Conservation (phyloP, 2,888 invertebrate genomes). For the Drosophila subsilvestris region DNA sequence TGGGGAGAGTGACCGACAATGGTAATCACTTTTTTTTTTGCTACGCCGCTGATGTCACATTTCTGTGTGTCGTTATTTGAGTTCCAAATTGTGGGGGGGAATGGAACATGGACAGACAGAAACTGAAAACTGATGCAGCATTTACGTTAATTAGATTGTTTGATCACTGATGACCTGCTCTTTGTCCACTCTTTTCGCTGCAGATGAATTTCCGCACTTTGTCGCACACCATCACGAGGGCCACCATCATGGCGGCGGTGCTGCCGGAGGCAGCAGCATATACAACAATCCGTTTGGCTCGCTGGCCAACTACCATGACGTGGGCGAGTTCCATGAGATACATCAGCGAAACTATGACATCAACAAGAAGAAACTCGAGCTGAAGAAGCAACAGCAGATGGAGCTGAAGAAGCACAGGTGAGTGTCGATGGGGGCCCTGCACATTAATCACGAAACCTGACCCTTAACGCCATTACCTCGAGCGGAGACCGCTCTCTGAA, state of each 20-base stretch:
- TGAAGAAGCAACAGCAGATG: conserved; percentile 72
- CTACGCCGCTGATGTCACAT: conserved; percentile 21
- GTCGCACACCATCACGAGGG: conserved; percentile 72
- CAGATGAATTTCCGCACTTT: conserved; percentile 80
- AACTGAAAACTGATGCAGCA: conserved; percentile 24
- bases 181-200: conserved; percentile 33
- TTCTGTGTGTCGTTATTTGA: conserved; percentile 32
- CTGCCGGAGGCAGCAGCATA: conserved; percentile 72
- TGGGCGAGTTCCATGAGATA: conserved; percentile 81
- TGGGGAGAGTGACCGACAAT: not conserved
- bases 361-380: conserved; percentile 83
- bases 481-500: conserved; percentile 30
- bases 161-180: conserved; percentile 21
- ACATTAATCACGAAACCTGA: conserved; percentile 53
- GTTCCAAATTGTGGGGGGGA: conserved; percentile 18
- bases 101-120: conserved; percentile 22
- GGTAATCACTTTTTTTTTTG: not conserved
- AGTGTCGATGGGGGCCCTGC: conserved; percentile 37
- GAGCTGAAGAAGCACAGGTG: conserved; percentile 83
- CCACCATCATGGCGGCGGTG: conserved; percentile 73
- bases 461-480: conserved; percentile 18
- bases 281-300: conserved; percentile 83
- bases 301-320: conserved; percentile 82
- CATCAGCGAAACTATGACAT: conserved; percentile 83
- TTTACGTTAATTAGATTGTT: conserved; percentile 62